phyloP scores from a whole-genome alignment of 2,888 invertebrate species.

The Ptycholaimellus sp. region DNA sequence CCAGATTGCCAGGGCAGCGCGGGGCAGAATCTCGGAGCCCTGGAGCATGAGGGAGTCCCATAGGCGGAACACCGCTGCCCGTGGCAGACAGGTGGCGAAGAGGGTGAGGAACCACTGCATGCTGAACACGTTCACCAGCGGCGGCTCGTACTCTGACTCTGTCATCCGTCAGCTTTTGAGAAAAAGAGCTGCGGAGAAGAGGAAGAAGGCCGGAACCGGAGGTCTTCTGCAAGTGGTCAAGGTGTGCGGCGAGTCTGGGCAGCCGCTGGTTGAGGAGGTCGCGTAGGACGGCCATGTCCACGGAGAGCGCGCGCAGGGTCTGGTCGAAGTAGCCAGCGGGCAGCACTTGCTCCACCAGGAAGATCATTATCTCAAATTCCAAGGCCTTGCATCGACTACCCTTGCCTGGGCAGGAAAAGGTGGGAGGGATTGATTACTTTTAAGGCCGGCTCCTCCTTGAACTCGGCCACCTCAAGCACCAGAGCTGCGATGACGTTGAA shows the following conservation, averaged over 20 bases:
- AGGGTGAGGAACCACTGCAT: slow-evolving; percentile 94
- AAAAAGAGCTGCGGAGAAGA: background rate
- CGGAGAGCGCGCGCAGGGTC: slow-evolving; percentile 76
- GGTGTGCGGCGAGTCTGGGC: slow-evolving; percentile 62
- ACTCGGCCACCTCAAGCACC: slow-evolving; percentile 80
- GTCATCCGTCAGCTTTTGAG: too few relatives aligned
- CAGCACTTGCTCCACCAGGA: slow-evolving; percentile 64
- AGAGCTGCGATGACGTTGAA: slow-evolving; percentile 92
- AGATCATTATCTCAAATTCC: slow-evolving; percentile 64
- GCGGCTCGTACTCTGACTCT: slow-evolving; percentile 77
- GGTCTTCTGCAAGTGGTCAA: slow-evolving; percentile 64
- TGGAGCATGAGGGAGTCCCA: slow-evolving; percentile 89
- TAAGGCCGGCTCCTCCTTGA: slow-evolving; percentile 65
- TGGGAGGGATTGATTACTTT: slow-evolving; percentile 46
- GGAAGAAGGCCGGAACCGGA: too few relatives aligned
- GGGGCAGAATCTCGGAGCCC: slow-evolving; percentile 63
- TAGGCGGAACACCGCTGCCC: slow-evolving; percentile 61
- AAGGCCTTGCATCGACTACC: too few relatives aligned
- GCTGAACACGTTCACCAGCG: slow-evolving; percentile 85
- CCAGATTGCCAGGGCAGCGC: slow-evolving; percentile 84
- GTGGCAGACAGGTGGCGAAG: slow-evolving; percentile 82
- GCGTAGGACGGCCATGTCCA: slow-evolving; percentile 92
- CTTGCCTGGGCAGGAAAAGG: slow-evolving; percentile 66
- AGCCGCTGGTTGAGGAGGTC: slow-evolving; percentile 60
- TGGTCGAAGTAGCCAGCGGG: slow-evolving; percentile 88